Evolutionary conservation across 2,888 invertebrate species (phyloP).

Genomic region (Andricus curvator): DNA sequence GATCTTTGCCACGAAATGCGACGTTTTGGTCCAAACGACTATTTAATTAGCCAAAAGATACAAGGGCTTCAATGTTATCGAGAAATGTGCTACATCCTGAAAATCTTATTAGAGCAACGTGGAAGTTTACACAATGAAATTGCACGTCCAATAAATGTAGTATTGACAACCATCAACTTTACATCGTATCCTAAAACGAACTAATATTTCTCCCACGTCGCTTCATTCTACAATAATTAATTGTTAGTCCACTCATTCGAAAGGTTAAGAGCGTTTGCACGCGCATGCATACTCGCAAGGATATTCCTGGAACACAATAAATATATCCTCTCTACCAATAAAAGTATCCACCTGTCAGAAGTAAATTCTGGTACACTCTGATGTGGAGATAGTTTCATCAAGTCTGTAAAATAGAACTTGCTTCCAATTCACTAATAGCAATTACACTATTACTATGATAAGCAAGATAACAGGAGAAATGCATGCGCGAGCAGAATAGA

Average conservation of each 20-base stretch:
- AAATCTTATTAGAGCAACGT: neutral
- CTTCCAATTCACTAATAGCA: neutral
- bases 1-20: slow-evolving; percentile 1
- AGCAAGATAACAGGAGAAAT: neutral
- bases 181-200: neutral
- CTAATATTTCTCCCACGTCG: slow-evolving; percentile 5
- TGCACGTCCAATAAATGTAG: neutral
- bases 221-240: slow-evolving; percentile 23
- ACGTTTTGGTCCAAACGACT: slow-evolving; percentile 1
- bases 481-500: slow-evolving; percentile 1
- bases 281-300: slow-evolving; percentile 17
- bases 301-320: neutral
- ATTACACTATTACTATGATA: neutral
- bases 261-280: slow-evolving; percentile 11
- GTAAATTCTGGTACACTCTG: neutral
- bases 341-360: neutral
- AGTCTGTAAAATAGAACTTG: neutral
- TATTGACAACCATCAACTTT: neutral
- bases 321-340: neutral
- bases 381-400: neutral
- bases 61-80: neutral
- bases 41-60: slow-evolving; percentile 4
- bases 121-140: neutral
- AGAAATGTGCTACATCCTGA: neutral
- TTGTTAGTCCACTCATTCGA: slow-evolving; percentile 29